Evolutionary conservation across 2,113 vertebrate species (phyloP).

Genomic region (Thomomys bottae): DNA sequence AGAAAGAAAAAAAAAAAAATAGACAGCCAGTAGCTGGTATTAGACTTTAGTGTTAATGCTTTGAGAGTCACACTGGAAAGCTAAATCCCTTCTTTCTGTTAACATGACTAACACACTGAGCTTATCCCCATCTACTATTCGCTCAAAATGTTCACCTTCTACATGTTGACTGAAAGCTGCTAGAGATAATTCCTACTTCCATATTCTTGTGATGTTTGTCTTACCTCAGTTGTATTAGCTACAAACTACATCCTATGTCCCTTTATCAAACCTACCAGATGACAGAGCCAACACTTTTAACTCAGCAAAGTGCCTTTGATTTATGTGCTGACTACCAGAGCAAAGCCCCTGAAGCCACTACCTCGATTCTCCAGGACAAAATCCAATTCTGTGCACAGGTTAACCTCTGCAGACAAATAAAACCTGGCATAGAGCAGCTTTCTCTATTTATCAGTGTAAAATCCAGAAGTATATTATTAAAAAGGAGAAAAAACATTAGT

Average conservation of each 20-base stretch:
- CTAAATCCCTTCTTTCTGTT: constrained; percentile 43
- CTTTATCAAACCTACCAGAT: not conserved
- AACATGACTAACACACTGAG: constrained; percentile 73
- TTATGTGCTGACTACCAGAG: not conserved
- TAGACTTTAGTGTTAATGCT: constrained; percentile 15
- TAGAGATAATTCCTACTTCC: not conserved
- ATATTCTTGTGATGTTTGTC: not conserved
- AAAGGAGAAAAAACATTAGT: not conserved
- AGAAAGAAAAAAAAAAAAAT: too few species aligned
- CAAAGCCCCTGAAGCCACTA: not conserved
- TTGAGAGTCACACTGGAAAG: constrained; percentile 40
- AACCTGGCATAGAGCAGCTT: not conserved
- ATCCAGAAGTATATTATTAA: constrained; percentile 11
- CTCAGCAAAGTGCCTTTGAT: not conserved
- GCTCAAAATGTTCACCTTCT: constrained; percentile 32
- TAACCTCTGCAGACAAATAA: not conserved
- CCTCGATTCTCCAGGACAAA: not conserved
- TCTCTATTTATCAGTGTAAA: not conserved
- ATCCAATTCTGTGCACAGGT: not conserved
- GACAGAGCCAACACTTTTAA: not conserved
- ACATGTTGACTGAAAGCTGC: not conserved
- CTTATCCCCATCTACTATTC: constrained; percentile 59
- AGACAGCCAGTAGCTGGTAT: too few species aligned
- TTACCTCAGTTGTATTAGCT: not conserved
- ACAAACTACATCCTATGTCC: not conserved